Evolutionary conservation across 2,888 invertebrate genomes (phyloP), one percentile per base, ranked within the genome.

Genomic region (Scaptomyza cyrtandrae): DNA sequence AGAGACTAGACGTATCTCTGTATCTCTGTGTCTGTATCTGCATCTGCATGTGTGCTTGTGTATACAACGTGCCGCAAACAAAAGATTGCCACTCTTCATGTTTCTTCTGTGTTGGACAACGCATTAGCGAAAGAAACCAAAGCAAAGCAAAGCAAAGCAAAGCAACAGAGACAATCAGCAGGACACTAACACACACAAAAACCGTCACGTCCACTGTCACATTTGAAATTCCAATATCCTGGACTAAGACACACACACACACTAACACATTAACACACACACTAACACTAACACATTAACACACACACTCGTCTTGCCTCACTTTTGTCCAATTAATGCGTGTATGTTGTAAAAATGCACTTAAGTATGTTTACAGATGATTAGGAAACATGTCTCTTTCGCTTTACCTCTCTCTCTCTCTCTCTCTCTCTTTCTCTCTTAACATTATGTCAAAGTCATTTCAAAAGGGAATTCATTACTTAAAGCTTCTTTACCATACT

Each of bases 31-130:
- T 58, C 29, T 16, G 54, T 39, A 48, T n/a, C n/a, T 31, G 57
- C 66, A 43, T 55, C 39, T 44, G 49, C 71, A 35, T 58, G 1
- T 39, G 35, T 35, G 64, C 68, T 57, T 54, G 43, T 64, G 62
- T 58, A 65, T 66, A 59, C 64, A 77, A 80, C 67, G 80, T 86
- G 86, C 57, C 50, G 69, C 71, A 79, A 68, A 79, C 82, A 78
- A 78, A 79, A 79, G 86, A 82, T 76, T 54, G 74, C 43, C 60
- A 39, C 39, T 14, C 31, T 31, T 31, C 31, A 9, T 31, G 9
- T 31, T 31, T 3, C 10, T 31, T 9, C 41, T 50, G 46, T 62
- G 67, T 60, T 68, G 64, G 62, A 55, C 68, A 75, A 60, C 56
- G 76, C 80, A 78, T 79, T 78, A 78, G 72, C 80, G 78, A 43